A percentile compares a stretch with the other conserved stretches of the same genome.
Evolutionary conservation across 1,140 invertebrate species (phyloP).

Genomic region (Panagrolaimus sp.): DNA sequence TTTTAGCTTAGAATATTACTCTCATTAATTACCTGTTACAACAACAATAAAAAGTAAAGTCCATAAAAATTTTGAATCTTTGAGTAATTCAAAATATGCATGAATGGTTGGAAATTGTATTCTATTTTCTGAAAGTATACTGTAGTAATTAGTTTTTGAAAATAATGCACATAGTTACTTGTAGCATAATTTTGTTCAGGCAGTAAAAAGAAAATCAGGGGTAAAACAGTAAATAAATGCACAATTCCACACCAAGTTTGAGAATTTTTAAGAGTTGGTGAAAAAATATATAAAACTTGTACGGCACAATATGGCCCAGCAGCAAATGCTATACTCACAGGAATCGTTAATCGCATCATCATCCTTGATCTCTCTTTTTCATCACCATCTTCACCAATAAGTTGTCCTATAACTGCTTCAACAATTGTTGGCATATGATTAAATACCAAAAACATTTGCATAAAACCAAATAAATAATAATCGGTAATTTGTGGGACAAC

Average conservation of each 20-base stretch:
- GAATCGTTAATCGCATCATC: slow-evolving; percentile 40
- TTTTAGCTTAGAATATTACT: background rate
- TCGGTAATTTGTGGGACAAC: slow-evolving; percentile 25
- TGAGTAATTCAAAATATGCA: slow-evolving; percentile 22
- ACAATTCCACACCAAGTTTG: slow-evolving; percentile 37
- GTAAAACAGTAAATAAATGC: slow-evolving; percentile 32
- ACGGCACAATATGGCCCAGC: slow-evolving; percentile 39
- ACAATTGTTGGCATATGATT: slow-evolving; percentile 48
- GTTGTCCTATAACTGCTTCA: slow-evolving; percentile 33
- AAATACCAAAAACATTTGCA: slow-evolving; percentile 33
- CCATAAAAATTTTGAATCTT: slow-evolving; percentile 18
- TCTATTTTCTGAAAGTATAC: background rate
- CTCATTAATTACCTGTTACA: slow-evolving; percentile 20
- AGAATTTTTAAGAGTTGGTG: slow-evolving; percentile 28
- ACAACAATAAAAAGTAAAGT: slow-evolving; percentile 39
- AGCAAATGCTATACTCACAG: slow-evolving; percentile 41
- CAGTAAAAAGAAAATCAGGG: slow-evolving; percentile 29
- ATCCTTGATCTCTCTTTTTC: slow-evolving; percentile 38
- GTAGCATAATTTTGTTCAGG: slow-evolving; percentile 28
- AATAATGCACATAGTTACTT: background rate
- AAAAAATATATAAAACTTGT: slow-evolving; percentile 38
- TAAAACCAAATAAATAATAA: slow-evolving; percentile 30
- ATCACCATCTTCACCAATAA: slow-evolving; percentile 43
- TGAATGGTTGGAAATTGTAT: slow-evolving; percentile 8
- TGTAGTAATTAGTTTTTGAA: slow-evolving; percentile 2